Evolutionary conservation across 2,888 invertebrate genomes (phyloP), one percentile per base, ranked within the genome.

Genomic region (Harmothoe impar): DNA sequence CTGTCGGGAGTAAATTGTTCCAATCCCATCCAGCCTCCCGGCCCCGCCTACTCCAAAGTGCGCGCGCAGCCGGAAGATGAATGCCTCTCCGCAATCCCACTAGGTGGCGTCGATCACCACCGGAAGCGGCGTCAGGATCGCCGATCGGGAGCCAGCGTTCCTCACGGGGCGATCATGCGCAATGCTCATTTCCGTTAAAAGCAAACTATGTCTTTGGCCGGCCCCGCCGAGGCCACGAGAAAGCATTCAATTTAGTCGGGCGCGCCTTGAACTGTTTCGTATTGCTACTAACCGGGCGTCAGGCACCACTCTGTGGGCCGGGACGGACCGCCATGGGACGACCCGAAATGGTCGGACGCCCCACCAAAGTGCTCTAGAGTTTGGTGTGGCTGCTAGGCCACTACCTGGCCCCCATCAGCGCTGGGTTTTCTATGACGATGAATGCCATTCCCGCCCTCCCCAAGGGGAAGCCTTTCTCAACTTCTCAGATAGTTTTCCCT

Each of bases 121-220:
- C 86, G 86, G 86, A 86, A 86, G 86, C 33, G 52, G 86, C 86
- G 17, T 29, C 54, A 35, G 25, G 29, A 77, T 77, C 77, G 81
- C 35, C 0, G 29, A 77, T 77, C 77, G 81, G 35, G 33, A 33
- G 81, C 29, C 52, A 29, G 86, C 86, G 54, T 54, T 56, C 86
- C 86, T 86, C 54, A 15, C 86, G 86, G 86, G 31, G 56, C 86
- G 54, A 86, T 86, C 86, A 86, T 86, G 86, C 86, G 86, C 86
- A 86, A 86, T 56, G 86, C 86, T 86, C 86, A 86, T 86, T 86
- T 86, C 86, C 86, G 86, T 86, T 86, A 86, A 86, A 86, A 86
- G 86, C 86, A 86, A 86, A 86, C 86, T 86, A 86, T 86, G 86
- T 86, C 86, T 86, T 86, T 52, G 86, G 54, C 31, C 54, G 29